phyloP scores from a whole-genome alignment of 2,113 vertebrate genomes.

The Eonycteris spelaea region DNA sequence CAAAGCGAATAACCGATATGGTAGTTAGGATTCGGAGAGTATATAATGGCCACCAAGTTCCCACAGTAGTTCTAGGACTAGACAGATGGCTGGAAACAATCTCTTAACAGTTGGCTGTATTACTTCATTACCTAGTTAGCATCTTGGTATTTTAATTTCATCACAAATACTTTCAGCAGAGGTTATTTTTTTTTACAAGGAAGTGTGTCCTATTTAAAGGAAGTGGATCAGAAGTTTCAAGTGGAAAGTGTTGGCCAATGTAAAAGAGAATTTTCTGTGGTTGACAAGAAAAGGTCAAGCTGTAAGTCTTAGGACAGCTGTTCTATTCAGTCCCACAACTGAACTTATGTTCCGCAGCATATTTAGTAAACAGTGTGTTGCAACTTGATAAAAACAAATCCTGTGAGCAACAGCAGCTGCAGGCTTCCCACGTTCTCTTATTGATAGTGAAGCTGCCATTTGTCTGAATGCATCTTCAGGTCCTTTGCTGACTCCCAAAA shows the following conservation, averaged over 20 bases:
- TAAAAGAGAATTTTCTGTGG: conserved; percentile 18
- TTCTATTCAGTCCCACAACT: not conserved
- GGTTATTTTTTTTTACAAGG: conserved; percentile 43
- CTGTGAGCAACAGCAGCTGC: not conserved
- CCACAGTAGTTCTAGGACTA: not conserved
- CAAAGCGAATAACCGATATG: not conserved
- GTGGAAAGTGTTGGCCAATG: not conserved
- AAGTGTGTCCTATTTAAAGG: not conserved
- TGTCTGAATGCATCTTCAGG: not conserved
- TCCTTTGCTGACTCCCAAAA: not conserved
- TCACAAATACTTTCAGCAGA: conserved; percentile 41
- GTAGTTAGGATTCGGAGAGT: not conserved
- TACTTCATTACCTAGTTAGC: not conserved
- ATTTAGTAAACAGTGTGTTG: not conserved
- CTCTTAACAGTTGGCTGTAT: not conserved
- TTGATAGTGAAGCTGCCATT: not conserved
- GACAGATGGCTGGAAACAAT: conserved; percentile 16
- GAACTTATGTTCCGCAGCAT: not conserved
- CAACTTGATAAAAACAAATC: not conserved
- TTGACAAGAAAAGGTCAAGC: conserved; percentile 22
- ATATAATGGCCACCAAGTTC: not conserved
- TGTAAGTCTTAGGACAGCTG: not conserved
- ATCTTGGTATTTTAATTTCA: conserved; percentile 34
- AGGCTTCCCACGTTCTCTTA: not conserved
- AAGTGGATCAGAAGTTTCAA: conserved; percentile 61